Conservation (phyloP, 2,113 vertebrate species). For the Grallaria varia region DNA sequence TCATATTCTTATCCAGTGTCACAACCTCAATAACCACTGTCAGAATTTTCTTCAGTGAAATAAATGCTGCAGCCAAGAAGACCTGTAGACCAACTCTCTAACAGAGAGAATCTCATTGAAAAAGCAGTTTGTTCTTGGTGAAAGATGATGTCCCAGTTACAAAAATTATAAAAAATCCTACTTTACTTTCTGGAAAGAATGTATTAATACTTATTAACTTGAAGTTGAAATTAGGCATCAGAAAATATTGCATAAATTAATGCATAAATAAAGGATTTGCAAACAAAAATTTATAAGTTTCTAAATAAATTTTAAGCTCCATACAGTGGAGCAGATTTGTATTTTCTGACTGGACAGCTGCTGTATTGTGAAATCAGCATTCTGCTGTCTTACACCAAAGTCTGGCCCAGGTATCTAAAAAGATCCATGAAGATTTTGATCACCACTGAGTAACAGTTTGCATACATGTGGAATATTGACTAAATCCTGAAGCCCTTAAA, state of each 20-base stretch:
- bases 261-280: neutral
- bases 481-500: conserved; percentile 19
- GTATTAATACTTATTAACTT: neutral
- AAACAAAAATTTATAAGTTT: neutral
- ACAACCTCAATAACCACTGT: neutral
- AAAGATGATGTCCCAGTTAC: neutral
- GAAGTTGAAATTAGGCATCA: neutral
- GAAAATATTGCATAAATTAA: conserved; percentile 14
- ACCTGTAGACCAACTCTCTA: neutral
- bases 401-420: neutral
- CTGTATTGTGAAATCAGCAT: neutral
- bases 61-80: conserved; percentile 12
- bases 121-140: neutral
- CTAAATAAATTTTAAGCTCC: neutral
- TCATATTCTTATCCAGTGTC: neutral
- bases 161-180: neutral
- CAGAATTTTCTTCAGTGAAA: neutral
- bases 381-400: neutral
- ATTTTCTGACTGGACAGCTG: neutral
- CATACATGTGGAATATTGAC: neutral
- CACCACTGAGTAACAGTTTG: neutral
- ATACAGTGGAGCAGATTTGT: neutral
- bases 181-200: neutral
- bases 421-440: neutral
- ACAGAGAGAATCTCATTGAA: neutral